Evolutionary conservation across 2,113 vertebrate genomes (phyloP).

Genomic region (Panthera leo): DNA sequence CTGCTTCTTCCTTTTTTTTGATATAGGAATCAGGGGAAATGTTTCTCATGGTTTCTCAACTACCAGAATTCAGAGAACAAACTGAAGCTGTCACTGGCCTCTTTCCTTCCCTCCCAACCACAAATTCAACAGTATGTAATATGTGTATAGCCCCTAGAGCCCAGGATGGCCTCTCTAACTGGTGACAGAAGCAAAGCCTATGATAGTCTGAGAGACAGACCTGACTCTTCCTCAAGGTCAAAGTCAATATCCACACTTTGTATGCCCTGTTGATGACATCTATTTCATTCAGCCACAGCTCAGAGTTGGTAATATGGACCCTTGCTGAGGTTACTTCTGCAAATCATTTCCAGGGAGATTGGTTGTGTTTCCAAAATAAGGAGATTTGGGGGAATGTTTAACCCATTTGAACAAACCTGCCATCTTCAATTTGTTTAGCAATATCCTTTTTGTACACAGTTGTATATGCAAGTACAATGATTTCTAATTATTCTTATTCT

Average conservation of each 20-base stretch:
- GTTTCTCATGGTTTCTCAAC: neutral
- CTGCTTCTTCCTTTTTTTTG: neutral
- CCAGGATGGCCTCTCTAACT: neutral
- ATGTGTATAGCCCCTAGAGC: neutral
- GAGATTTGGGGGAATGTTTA: neutral
- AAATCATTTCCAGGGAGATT: slow-evolving; percentile 3
- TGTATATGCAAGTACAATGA: neutral
- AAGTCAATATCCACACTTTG: neutral
- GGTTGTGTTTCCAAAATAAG: neutral
- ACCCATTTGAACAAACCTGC: slow-evolving; percentile 8
- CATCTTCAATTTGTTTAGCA: slow-evolving; percentile 47
- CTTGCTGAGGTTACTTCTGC: neutral
- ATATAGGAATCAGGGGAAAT: neutral
- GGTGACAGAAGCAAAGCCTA: neutral
- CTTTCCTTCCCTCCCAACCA: neutral
- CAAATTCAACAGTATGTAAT: neutral
- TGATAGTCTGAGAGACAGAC: neutral
- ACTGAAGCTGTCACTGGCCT: neutral
- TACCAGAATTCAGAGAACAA: neutral
- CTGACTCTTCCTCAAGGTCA: neutral
- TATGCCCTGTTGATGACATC: neutral
- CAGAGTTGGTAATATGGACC: neutral
- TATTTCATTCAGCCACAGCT: neutral
- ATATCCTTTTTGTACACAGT: neutral
- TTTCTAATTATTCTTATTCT: slow-evolving; percentile 60